Evolutionary conservation across 2,113 vertebrate species (phyloP).

Genomic region (Ophiodon elongatus): DNA sequence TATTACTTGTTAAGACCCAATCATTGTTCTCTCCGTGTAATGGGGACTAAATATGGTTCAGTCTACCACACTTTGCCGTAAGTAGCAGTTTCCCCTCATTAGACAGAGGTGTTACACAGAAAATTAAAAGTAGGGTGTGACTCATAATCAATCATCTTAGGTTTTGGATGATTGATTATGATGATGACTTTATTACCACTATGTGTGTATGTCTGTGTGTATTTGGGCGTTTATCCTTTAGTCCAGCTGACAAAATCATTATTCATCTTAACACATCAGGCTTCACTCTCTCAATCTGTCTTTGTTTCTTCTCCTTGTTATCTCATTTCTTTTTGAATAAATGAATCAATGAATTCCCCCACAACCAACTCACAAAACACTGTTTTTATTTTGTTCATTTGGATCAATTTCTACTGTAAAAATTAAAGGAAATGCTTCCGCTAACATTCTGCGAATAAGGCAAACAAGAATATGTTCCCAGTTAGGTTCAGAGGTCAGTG

Average conservation of each 20-base stretch:
- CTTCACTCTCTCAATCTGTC: neutral
- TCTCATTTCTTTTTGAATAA: neutral
- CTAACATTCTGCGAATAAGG: neutral
- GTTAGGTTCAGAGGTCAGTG: neutral
- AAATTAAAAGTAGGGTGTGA: conserved; percentile 10
- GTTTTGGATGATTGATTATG: conserved; percentile 51
- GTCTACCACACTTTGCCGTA: neutral
- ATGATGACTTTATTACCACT: conserved; percentile 24
- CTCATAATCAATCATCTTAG: conserved; percentile 28
- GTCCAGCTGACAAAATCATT: neutral
- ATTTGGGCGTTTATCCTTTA: neutral
- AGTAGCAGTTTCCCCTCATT: neutral
- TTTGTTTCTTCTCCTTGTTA: conserved; percentile 28
- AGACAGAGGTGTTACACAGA: neutral
- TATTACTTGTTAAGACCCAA: neutral
- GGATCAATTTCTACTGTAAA: neutral
- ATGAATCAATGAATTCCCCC: neutral
- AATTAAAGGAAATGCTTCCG: neutral
- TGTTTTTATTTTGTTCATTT: neutral
- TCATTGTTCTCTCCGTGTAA: neutral
- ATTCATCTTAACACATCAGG: neutral
- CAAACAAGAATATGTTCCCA: neutral
- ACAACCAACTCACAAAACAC: neutral
- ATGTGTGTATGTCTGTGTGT: conserved; percentile 1
- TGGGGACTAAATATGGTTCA: neutral